These are phyloP conservation scores for Athetis lepigone DNA, from an alignment of 2,888 invertebrate genomes.

Conservation along the genomic window DNA sequence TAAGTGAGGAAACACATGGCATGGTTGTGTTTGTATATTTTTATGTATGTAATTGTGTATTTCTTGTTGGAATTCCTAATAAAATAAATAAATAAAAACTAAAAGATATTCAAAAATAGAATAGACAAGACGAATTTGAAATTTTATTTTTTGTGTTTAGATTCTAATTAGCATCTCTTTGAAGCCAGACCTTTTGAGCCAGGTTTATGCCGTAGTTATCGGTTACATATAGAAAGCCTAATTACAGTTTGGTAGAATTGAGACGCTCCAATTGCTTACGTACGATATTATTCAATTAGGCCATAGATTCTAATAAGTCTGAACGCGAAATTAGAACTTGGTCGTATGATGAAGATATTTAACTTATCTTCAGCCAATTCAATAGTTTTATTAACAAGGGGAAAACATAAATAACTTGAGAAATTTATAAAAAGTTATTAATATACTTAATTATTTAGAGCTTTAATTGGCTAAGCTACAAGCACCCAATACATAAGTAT, in stretches of 20 bases:
- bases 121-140: neutral
- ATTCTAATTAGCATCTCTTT: neutral
- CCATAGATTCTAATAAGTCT: slow-evolving; percentile 19
- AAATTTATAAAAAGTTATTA: no score
- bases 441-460: no score
- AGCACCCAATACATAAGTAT: no score
- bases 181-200: neutral
- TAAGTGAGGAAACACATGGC: no score
- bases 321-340: slow-evolving; percentile 11
- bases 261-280: slow-evolving; percentile 29
- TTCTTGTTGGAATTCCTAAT: no score
- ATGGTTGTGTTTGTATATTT: no score
- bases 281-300: slow-evolving; percentile 14
- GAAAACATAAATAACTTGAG: no score
- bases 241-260: slow-evolving; percentile 6
- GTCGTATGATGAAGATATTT: slow-evolving; percentile 3
- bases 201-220: neutral
- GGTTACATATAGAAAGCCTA: slow-evolving; percentile 10
- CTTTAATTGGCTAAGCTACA: no score
- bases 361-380: no score
- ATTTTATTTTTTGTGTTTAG: neutral
- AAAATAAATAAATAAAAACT: no score
- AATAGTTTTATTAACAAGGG: no score
- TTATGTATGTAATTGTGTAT: no score
- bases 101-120: neutral